These are phyloP conservation scores for Spisula subtruncata DNA, from an alignment of 2,888 invertebrate genomes.

Conservation along the genomic window DNA sequence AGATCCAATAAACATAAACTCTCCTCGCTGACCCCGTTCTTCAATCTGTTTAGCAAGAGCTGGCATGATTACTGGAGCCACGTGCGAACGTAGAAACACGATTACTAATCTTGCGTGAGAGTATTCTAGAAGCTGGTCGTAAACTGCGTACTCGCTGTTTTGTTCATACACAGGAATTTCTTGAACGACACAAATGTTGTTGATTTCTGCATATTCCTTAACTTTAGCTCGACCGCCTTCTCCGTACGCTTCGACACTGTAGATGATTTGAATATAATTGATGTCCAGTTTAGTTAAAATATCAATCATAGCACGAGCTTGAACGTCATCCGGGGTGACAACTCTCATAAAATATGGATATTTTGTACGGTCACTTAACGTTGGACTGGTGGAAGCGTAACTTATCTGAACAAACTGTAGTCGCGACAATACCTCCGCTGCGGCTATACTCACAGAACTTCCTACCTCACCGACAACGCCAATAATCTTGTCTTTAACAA, in stretches of 20 bases:
- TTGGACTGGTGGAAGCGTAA: slow-evolving; percentile 53
- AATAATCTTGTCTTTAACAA: slow-evolving; percentile 53
- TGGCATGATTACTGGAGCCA: slow-evolving; percentile 37
- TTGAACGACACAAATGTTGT: slow-evolving; percentile 64
- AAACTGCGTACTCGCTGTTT: slow-evolving; percentile 40
- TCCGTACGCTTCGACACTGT: slow-evolving; percentile 72
- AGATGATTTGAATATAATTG: slow-evolving; percentile 71
- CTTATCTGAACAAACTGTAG: slow-evolving; percentile 54
- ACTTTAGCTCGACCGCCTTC: slow-evolving; percentile 64
- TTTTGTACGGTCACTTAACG: slow-evolving; percentile 49
- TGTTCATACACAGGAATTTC: slow-evolving; percentile 56
- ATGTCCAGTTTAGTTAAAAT: slow-evolving; percentile 60
- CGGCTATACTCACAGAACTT: slow-evolving; percentile 63
- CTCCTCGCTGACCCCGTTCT: slow-evolving; percentile 59
- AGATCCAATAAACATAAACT: slow-evolving; percentile 74
- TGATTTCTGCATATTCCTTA: slow-evolving; percentile 26
- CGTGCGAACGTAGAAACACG: slow-evolving; percentile 64
- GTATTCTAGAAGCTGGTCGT: slow-evolving; percentile 46
- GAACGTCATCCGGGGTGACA: slow-evolving; percentile 45
- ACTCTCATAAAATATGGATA: slow-evolving; percentile 60
- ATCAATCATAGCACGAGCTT: slow-evolving; percentile 62
- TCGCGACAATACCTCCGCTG: slow-evolving; percentile 53
- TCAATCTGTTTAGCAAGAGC: slow-evolving; percentile 36
- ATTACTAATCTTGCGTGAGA: slow-evolving; percentile 69
- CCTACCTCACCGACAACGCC: slow-evolving; percentile 68